phyloP scores from a whole-genome alignment of 2,888 invertebrate species.

The Ophraella communa region DNA sequence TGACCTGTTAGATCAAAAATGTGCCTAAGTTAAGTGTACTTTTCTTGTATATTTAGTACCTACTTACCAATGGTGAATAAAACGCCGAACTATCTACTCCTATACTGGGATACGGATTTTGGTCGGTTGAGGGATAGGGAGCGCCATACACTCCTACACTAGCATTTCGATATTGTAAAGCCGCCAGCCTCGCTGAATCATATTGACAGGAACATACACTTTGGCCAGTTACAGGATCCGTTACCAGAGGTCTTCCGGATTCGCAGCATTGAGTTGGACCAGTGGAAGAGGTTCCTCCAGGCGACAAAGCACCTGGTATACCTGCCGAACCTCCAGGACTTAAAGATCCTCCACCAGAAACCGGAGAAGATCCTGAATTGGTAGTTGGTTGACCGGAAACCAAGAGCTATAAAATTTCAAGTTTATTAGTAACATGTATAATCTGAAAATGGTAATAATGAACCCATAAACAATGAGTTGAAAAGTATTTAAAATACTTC shows the following conservation, averaged over 20 bases:
- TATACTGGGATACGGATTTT: conserved; percentile 92
- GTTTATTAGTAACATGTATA: neutral
- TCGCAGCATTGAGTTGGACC: conserved; percentile 75
- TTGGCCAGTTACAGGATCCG: conserved; percentile 91
- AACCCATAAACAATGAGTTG: too few species aligned
- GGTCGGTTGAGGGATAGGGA: conserved; percentile 89
- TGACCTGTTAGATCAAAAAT: too few species aligned
- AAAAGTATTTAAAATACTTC: too few species aligned
- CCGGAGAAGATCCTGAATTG: conserved; percentile 78
- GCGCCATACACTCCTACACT: conserved; percentile 85
- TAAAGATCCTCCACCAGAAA: conserved; percentile 77
- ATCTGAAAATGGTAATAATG: neutral
- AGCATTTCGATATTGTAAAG: conserved; percentile 78
- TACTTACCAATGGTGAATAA: conserved; percentile 92
- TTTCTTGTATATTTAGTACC: neutral
- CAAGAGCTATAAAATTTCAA: conserved; percentile 67
- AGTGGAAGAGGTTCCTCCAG: conserved; percentile 60
- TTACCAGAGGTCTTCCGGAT: conserved; percentile 89
- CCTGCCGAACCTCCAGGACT: conserved; percentile 70
- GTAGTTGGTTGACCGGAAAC: conserved; percentile 77
- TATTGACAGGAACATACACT: conserved; percentile 95
- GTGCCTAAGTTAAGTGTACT: too few species aligned
- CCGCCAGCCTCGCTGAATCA: conserved; percentile 85
- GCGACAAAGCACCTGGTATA: conserved; percentile 63
- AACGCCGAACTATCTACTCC: conserved; percentile 94